Conservation (phyloP, 2,797 vertebrate species). For the Anguilla marmorata region DNA sequence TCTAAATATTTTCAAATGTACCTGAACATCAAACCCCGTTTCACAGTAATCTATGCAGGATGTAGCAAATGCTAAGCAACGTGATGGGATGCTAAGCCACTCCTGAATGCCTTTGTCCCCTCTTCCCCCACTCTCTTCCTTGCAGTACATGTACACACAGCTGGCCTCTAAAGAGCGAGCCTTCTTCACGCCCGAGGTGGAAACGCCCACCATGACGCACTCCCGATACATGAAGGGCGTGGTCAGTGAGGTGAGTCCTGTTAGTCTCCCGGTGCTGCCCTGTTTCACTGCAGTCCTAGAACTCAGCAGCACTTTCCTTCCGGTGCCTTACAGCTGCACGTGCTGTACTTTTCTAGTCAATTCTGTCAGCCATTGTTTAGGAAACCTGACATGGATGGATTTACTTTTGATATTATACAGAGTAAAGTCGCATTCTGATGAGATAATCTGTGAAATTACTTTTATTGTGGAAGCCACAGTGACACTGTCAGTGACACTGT, state of each 20-base stretch:
- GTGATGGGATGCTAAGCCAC: neutral
- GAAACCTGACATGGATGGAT: neutral
- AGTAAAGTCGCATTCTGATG: neutral
- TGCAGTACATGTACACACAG: constrained; percentile 84
- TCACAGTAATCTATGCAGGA: neutral
- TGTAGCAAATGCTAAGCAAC: neutral
- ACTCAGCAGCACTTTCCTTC: neutral
- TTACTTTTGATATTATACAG: neutral
- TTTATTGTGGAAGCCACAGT: neutral
- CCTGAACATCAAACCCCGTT: neutral
- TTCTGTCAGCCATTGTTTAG: neutral
- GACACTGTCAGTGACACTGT: neutral
- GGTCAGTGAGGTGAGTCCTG: constrained; percentile 81
- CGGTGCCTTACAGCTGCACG: neutral
- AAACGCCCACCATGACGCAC: constrained; percentile 79
- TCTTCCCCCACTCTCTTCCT: constrained; percentile 7
- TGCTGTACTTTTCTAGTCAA: neutral
- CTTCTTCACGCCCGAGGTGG: constrained; percentile 81
- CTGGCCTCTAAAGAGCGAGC: constrained; percentile 88
- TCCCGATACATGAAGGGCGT: constrained; percentile 86
- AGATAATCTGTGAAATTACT: neutral
- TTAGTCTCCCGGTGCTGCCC: neutral
- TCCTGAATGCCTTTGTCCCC: neutral
- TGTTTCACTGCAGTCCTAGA: neutral
- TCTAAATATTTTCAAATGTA: neutral